Base-by-base conservation (phyloP, 1,140 invertebrate genomes). In the Polyergus mexicanus region DNA sequence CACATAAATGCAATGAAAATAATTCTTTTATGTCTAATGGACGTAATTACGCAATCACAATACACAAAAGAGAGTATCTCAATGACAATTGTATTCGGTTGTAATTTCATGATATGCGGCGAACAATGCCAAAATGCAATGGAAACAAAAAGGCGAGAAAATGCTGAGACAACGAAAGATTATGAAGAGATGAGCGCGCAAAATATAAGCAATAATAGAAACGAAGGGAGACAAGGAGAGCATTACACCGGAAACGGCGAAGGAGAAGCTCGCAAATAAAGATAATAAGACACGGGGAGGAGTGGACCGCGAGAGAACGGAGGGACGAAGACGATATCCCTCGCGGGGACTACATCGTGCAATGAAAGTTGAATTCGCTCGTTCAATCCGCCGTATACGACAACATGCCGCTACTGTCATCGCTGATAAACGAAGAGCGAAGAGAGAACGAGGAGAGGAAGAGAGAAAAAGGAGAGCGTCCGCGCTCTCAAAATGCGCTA, bases 291-390 rank as follows among this genome's bases (percentile, higher is more conserved):
- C 19, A 19, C 54, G 38, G 38, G 44, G 35, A 44, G 38, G n/a
- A 66, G 32, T 28, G 4, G 47, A 13, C 16, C 35, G 32, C 13
- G 54, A 13, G 58, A 32, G 58, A 72, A 51, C 28, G 13, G n/a
- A 41, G 5, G 65, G 58, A 58, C 65, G 44, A 86, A 62, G 68
- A 35, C 54, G 35, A 32, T 56, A 77, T 54, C 44, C 58, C 51
- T 38, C 35, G 47, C 11, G 65, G 25, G 28, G 22, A 76, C 51
- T 69, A 56, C 66, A 80, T 85, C 68, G 75, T 25, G 63, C 87
- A 90, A 90, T 90, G 85, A 90, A 88, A 87, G 71, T 85, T 91
- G 88, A 90, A 90, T 90, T 91, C 85, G 87, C 88, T 91, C 89
- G 87, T 91, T 91, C 69, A 88, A 78, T 87, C 77, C 58, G 69